A percentile compares a stretch with the other conserved stretches of the same genome.
These are phyloP conservation scores for Syndactyla subalaris DNA, from an alignment of 2,797 vertebrate genomes.

Conservation along the genomic window DNA sequence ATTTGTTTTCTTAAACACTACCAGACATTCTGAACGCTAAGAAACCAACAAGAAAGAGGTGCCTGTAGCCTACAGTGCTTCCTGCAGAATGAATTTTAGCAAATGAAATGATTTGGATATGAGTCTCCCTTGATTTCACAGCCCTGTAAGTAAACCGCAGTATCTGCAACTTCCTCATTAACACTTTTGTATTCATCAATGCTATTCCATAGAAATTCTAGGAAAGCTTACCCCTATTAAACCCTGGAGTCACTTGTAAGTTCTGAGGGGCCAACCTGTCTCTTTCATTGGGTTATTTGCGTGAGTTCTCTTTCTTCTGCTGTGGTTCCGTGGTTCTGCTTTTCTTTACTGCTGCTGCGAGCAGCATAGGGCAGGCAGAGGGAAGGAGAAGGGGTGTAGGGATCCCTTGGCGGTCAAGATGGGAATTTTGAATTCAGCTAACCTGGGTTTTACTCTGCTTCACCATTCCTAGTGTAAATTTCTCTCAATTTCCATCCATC, in stretches of 20 bases:
- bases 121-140: background rate
- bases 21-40: background rate
- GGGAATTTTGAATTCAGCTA: background rate
- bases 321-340: fast-evolving
- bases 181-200: background rate
- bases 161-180: background rate
- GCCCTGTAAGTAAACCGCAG: background rate
- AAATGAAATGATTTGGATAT: background rate
- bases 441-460: background rate
- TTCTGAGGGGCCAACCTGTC: background rate
- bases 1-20: background rate
- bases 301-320: background rate
- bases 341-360: background rate
- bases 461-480: background rate
- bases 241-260: background rate
- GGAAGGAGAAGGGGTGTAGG: background rate
- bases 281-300: background rate
- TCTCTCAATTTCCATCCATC: background rate
- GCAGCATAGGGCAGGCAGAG: background rate
- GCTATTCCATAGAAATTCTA: background rate
- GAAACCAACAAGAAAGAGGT: background rate
- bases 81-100: background rate
- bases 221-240: background rate
- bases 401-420: background rate
- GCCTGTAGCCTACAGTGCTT: background rate